A percentile compares a stretch with the other conserved stretches of the same genome.
Conservation (phyloP, 2,797 vertebrate species). For the Lateolabrax maculatus region DNA sequence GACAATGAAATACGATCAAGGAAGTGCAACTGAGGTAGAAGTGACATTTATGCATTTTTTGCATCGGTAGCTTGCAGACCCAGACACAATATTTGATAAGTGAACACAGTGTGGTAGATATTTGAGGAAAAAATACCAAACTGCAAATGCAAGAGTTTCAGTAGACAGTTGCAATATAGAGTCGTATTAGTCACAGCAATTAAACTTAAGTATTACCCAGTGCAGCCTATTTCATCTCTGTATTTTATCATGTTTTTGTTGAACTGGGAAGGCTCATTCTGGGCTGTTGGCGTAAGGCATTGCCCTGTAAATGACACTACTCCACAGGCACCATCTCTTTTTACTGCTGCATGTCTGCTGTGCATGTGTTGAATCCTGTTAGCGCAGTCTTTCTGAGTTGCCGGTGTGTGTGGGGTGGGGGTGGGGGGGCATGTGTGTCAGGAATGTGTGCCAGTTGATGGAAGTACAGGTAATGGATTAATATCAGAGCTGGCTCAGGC, state of each 20-base stretch:
- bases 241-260: conserved; percentile 44
- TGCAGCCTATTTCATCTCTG: conserved; percentile 21
- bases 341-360: conserved; percentile 42
- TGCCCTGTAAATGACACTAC: conserved; percentile 54
- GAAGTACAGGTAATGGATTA: conserved; percentile 87
- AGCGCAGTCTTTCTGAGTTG: conserved; percentile 32
- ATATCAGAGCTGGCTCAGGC: conserved; percentile 81
- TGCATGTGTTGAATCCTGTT: conserved; percentile 57
- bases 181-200: conserved; percentile 50
- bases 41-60: neutral
- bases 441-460: conserved; percentile 63
- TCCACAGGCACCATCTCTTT: conserved; percentile 35
- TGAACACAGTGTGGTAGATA: neutral
- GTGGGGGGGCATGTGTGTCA: conserved; percentile 22
- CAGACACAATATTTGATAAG: conserved; percentile 1
- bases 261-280: conserved; percentile 33
- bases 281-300: conserved; percentile 36
- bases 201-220: conserved; percentile 33
- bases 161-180: conserved; percentile 18
- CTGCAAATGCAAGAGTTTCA: conserved; percentile 13
- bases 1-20: neutral
- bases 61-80: neutral
- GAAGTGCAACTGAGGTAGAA: neutral
- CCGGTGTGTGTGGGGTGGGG: conserved; percentile 30
- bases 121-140: conserved; percentile 5